These are phyloP conservation scores for Andricus grossulariae DNA, from an alignment of 1,140 invertebrate genomes.

Conservation along the genomic window DNA sequence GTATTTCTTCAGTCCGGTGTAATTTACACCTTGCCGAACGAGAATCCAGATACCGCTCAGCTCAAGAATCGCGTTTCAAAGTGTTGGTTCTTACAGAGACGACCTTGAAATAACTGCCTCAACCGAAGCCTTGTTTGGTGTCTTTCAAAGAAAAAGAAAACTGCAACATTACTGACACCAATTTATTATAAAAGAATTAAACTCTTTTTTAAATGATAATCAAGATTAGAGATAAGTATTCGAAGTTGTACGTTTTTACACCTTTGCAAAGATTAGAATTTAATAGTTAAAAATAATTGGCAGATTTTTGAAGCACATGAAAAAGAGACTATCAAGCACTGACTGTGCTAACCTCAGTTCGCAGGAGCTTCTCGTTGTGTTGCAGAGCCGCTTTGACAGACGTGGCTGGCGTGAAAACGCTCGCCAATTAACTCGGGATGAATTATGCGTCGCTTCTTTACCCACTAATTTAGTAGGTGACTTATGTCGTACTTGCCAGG, in stretches of 20 bases:
- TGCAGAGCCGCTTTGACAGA: constrained; percentile 68
- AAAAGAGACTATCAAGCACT: no score
- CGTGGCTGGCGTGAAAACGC: constrained; percentile 73
- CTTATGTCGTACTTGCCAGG: constrained; percentile 70
- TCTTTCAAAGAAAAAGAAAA: constrained; percentile 3
- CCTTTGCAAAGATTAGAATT: no score
- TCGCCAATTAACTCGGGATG: constrained; percentile 74
- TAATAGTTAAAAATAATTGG: no score
- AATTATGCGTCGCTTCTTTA: constrained; percentile 70
- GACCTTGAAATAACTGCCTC: constrained; percentile 17
- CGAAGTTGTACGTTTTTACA: no score
- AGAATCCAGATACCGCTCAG: neutral
- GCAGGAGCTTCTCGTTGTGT: constrained; percentile 34
- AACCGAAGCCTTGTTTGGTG: constrained; percentile 5
- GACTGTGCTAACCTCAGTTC: no score
- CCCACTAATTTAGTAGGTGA: constrained; percentile 73
- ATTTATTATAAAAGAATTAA: neutral
- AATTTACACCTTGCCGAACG: constrained; percentile 16
- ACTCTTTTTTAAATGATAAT: no score
- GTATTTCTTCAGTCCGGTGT: neutral
- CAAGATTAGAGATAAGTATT: no score
- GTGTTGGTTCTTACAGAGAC: neutral
- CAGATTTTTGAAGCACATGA: no score
- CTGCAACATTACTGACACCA: constrained; percentile 7
- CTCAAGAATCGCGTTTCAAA: no score